These are phyloP conservation scores for Falcunculus frontatus DNA, from an alignment of 2,113 vertebrate species.

Conservation along the genomic window DNA sequence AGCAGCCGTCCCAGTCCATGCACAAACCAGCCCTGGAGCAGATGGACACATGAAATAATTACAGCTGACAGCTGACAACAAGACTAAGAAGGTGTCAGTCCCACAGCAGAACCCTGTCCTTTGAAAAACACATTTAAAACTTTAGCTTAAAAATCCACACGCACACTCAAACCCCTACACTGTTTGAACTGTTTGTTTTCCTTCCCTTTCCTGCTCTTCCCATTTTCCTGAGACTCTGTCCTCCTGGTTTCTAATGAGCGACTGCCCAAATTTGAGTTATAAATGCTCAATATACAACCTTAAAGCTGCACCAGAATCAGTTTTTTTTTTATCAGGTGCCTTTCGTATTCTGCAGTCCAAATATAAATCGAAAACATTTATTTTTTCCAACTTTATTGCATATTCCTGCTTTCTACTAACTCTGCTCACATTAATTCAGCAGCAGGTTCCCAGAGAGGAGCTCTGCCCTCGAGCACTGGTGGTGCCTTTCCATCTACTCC, in stretches of 20 bases:
- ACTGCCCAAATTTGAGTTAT: neutral
- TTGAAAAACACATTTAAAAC: neutral
- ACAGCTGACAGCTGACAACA: neutral
- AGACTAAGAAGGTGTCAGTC: neutral
- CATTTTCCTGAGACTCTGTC: neutral
- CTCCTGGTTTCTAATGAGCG: neutral
- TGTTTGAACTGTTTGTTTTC: neutral
- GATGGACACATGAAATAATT: neutral
- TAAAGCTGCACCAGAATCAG: neutral
- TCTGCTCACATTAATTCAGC: neutral
- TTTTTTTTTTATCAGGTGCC: neutral
- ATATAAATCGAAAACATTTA: neutral
- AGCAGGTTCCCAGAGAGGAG: neutral
- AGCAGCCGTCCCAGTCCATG: fast-evolving
- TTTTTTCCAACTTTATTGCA: neutral
- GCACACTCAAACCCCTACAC: neutral
- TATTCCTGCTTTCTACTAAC: neutral
- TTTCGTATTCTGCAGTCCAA: neutral
- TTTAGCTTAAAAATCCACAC: neutral
- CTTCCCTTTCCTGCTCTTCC: neutral
- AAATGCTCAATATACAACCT: neutral
- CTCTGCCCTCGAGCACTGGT: neutral
- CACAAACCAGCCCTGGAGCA: neutral
- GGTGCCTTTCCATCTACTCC: neutral
- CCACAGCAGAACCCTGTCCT: neutral